phyloP scores from a whole-genome alignment of 2,888 invertebrate species.

The Lampropteryx suffumata region DNA sequence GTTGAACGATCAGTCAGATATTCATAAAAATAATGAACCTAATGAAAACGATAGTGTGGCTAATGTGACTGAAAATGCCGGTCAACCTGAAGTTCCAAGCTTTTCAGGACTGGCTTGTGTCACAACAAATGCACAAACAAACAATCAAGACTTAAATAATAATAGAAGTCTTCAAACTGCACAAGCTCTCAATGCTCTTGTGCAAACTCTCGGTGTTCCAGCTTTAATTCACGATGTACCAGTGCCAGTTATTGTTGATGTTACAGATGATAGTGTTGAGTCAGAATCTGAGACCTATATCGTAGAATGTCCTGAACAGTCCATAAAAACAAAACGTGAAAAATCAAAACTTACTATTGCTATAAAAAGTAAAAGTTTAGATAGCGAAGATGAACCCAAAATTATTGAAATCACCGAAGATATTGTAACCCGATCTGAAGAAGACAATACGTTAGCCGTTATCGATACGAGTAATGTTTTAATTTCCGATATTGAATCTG shows the following conservation, averaged over 20 bases:
- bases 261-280: slow-evolving; percentile 11
- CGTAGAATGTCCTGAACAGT: slow-evolving; percentile 73
- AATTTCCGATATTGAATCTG: slow-evolving; percentile 85
- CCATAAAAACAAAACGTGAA: slow-evolving; percentile 38
- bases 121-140: background rate
- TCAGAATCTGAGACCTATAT: slow-evolving; percentile 47
- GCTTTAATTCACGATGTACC: background rate
- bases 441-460: slow-evolving; percentile 54
- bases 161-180: slow-evolving; percentile 40
- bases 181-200: slow-evolving; percentile 21
- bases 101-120: slow-evolving; percentile 5
- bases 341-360: slow-evolving; percentile 59
- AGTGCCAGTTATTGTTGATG: slow-evolving; percentile 5
- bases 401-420: slow-evolving; percentile 72
- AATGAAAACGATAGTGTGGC: background rate
- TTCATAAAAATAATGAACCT: slow-evolving; percentile 16
- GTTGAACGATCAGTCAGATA: slow-evolving; percentile 37
- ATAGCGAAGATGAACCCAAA: slow-evolving; percentile 71
- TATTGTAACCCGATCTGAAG: slow-evolving; percentile 38
- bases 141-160: slow-evolving; percentile 52
- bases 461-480: slow-evolving; percentile 77
- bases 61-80: slow-evolving; percentile 2
- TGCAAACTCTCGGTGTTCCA: slow-evolving; percentile 16
- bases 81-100: slow-evolving; percentile 11
- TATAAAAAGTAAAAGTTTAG: slow-evolving; percentile 76